Evolutionary conservation across 2,888 invertebrate genomes (phyloP).

Genomic region (Leistus spinibarbis): DNA sequence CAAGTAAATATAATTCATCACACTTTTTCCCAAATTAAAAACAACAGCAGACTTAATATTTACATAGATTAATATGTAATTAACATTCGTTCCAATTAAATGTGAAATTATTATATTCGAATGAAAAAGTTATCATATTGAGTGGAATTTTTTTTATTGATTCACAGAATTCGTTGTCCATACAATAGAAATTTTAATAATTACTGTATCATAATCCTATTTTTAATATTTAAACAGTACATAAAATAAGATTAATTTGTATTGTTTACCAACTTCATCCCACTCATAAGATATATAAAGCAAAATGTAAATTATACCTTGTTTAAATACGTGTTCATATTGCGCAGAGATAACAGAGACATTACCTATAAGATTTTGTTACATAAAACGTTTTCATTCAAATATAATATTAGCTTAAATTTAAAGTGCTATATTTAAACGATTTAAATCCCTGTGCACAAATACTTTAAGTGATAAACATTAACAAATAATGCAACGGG

Average conservation of each 20-base stretch:
- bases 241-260: slow-evolving; percentile 19
- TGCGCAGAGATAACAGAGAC: not conserved
- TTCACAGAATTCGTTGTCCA: too few species aligned
- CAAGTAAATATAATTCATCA: too few species aligned
- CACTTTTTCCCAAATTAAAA: too few species aligned
- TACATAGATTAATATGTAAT: not conserved
- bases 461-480: not conserved
- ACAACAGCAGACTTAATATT: not conserved
- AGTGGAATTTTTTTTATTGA: not conserved
- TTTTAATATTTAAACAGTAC: slow-evolving; percentile 8
- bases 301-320: slow-evolving; percentile 9
- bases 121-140: not conserved
- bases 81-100: not conserved
- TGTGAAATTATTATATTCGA: not conserved
- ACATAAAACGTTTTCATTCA: not conserved
- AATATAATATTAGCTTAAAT: not conserved
- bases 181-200: not conserved
- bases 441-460: not conserved
- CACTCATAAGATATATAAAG: slow-evolving; percentile 3
- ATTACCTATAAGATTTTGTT: not conserved
- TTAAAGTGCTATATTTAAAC: not conserved
- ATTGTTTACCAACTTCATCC: slow-evolving; percentile 13
- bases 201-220: not conserved
- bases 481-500: not conserved
- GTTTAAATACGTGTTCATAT: slow-evolving; percentile 5